Conservation (phyloP, 2,113 vertebrate species). For the Elachura formosa region DNA sequence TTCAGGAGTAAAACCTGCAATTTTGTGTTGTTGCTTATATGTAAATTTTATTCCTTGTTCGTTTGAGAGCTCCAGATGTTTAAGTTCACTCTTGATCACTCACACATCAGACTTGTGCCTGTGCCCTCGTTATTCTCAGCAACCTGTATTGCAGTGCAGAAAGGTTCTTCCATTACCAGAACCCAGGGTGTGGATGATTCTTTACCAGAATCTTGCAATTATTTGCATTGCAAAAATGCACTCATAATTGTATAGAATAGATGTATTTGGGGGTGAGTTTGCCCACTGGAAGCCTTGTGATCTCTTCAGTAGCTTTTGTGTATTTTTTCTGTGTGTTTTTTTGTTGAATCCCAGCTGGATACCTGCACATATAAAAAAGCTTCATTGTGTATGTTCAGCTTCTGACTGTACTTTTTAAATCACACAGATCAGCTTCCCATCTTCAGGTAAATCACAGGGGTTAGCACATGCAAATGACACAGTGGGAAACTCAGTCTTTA, state of each 20-base stretch:
- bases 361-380: background rate
- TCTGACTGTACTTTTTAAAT: background rate
- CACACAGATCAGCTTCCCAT: background rate
- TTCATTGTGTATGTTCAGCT: background rate
- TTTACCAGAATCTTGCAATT: background rate
- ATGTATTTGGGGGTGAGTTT: background rate
- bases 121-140: background rate
- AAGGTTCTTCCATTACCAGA: background rate
- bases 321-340: background rate
- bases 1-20: background rate
- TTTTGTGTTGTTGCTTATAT: background rate
- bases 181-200: background rate
- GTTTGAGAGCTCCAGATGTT: background rate
- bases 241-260: background rate
- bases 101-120: background rate
- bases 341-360: background rate
- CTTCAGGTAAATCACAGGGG: background rate
- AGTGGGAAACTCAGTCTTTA: rapidly evolving
- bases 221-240: background rate
- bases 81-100: background rate
- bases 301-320: background rate
- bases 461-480: background rate
- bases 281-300: background rate
- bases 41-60: background rate
- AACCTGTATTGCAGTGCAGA: background rate